Evolutionary conservation across 1,140 invertebrate genomes (phyloP).

Genomic region (Drosophila pachea): DNA sequence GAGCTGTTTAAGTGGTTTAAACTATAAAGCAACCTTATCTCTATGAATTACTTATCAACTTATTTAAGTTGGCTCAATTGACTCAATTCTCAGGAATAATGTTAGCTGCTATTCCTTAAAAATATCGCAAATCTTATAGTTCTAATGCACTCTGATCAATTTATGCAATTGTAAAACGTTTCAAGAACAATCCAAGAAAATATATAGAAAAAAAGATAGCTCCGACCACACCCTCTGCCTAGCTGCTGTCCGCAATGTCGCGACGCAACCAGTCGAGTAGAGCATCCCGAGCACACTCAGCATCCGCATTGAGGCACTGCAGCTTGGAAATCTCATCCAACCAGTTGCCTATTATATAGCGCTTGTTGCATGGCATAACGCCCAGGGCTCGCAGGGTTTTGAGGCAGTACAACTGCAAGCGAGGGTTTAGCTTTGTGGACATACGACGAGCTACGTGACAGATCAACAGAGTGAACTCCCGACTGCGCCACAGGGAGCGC

Average conservation of each 20-base stretch:
- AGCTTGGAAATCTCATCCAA: constrained; percentile 39
- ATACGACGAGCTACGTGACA: constrained; percentile 51
- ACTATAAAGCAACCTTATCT: too few species aligned
- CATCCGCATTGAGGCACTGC: constrained; percentile 49
- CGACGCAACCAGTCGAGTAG: constrained; percentile 62
- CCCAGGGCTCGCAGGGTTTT: constrained; percentile 48
- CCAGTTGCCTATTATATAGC: constrained; percentile 63
- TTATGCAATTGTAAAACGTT: constrained; percentile 20
- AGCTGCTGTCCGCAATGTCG: constrained; percentile 64
- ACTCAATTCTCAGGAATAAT: too few species aligned
- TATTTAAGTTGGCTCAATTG: too few species aligned
- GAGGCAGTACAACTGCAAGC: constrained; percentile 61
- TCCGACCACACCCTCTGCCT: not conserved
- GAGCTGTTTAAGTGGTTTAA: too few species aligned
- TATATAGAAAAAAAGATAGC: not conserved
- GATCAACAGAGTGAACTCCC: constrained; percentile 64
- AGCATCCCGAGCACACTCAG: constrained; percentile 55
- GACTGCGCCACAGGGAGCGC: constrained; percentile 57
- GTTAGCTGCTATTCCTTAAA: too few species aligned
- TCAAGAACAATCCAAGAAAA: constrained; percentile 1
- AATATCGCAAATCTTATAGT: too few species aligned
- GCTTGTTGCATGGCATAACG: constrained; percentile 65
- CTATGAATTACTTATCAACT: too few species aligned
- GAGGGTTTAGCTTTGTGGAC: constrained; percentile 31
- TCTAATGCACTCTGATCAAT: constrained; percentile 14